phyloP scores from a whole-genome alignment of 2,797 vertebrate species.

The Sphaeramia orbicularis region DNA sequence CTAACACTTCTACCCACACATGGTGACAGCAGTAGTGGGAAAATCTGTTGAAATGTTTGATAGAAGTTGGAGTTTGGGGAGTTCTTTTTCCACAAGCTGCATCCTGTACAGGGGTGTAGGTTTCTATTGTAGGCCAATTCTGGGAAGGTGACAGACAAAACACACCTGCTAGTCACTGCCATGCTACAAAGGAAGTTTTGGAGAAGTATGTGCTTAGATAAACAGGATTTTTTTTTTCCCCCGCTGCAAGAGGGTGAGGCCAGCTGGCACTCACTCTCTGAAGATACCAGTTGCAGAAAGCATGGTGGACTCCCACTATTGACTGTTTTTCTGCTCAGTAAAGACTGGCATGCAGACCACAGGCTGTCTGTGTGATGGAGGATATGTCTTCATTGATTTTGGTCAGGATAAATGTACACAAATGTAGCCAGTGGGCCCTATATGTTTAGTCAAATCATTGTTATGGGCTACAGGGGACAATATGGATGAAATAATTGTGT shows the following conservation, averaged over 20 bases:
- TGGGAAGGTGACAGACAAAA: constrained; percentile 91
- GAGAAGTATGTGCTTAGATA: constrained; percentile 90
- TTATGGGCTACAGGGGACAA: constrained; percentile 47
- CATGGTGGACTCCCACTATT: constrained; percentile 50
- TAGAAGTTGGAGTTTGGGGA: constrained; percentile 83
- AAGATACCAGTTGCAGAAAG: constrained; percentile 76
- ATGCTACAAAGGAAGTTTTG: constrained; percentile 90
- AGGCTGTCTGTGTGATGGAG: constrained; percentile 44
- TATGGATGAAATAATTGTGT: constrained; percentile 36
- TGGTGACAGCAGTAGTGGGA: constrained; percentile 49
- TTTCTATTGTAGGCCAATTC: constrained; percentile 90
- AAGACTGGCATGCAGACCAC: constrained; percentile 58
- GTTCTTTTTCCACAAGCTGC: constrained; percentile 91
- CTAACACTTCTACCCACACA: constrained; percentile 36
- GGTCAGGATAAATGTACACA: constrained; percentile 44
- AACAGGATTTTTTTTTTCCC: constrained; percentile 88
- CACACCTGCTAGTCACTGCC: constrained; percentile 94
- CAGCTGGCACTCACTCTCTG: constrained; percentile 86
- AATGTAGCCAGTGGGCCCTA: constrained; percentile 34
- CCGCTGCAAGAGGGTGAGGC: constrained; percentile 75
- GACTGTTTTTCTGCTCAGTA: constrained; percentile 58
- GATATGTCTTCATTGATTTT: constrained; percentile 59
- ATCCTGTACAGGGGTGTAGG: constrained; percentile 87
- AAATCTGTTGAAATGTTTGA: constrained; percentile 81
- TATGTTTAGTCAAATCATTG: constrained; percentile 48